Conservation (phyloP, 2,113 vertebrate genomes). For the Mastomys natalensis region DNA sequence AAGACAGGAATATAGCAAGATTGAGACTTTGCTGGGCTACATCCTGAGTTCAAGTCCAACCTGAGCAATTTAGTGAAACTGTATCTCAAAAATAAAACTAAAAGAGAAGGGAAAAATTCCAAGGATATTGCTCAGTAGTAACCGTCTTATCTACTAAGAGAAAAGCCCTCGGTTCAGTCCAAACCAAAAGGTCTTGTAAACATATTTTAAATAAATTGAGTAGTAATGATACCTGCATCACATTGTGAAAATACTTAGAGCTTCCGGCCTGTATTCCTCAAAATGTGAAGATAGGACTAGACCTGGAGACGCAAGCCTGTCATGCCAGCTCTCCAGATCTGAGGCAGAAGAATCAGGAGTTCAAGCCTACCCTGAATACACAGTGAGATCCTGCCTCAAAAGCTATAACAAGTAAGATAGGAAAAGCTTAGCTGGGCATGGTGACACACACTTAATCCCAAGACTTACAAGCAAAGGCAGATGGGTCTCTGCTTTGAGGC, state of each 20-base stretch:
- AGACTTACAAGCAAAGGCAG: neutral
- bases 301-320: neutral
- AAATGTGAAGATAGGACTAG: slow-evolving; percentile 1
- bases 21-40: neutral
- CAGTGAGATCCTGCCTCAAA: neutral
- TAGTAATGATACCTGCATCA: neutral
- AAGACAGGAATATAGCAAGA: neutral
- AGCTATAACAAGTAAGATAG: neutral
- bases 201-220: slow-evolving; percentile 2
- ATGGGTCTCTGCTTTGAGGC: neutral
- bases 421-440: neutral
- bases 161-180: neutral
- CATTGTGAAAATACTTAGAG: neutral
- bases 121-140: neutral
- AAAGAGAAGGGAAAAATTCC: neutral
- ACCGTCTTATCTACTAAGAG: neutral
- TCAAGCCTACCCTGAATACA: neutral
- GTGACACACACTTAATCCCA: neutral
- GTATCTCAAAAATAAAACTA: neutral
- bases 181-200: neutral
- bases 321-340: neutral
- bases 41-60: neutral
- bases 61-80: neutral
- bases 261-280: neutral
- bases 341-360: neutral